Evolutionary conservation across 1,140 invertebrate genomes (phyloP), one percentile per base, ranked within the genome.

Genomic region (Drosophila sulfurigaster): DNA sequence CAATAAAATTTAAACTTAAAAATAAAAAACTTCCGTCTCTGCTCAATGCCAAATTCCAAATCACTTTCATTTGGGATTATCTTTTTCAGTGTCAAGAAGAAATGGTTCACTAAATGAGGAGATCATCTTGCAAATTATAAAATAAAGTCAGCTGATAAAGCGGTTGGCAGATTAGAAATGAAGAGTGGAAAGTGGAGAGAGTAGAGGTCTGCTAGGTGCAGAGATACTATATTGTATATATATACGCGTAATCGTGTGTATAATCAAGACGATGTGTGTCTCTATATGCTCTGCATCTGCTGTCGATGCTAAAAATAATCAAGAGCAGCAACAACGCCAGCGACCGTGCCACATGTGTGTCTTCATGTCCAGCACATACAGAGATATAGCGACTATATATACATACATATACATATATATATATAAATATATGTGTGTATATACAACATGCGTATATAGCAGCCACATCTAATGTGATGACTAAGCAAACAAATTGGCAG

Each of bases 401-500:
- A 51, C n/a, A 45, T 16, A 11, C 45, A 43, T 58, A 58, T 43
- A n/a, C 8, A 75, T 63, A 74, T 59, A 78, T 46, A 59, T 38
- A 46, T 60, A 77, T 41, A 25, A 4, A 75, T 63, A 69, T 54
- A 78, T 46, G 56, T 38, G 41, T 64, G 73, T 41, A 72, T 64
- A 38, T 38, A 38, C 8, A 10, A 32, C 32, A 8, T 32, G 54
- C 52, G 76, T 62, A 46, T 63, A 77, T 49, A 51, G 41, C 5
- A 7, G 30, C 10, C 1, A 45, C 38, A 59, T 68, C 58, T 78
- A 69, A 60, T 46, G n/a, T 15, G 57, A 85, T 88, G 82, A 88
- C 75, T 86, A 82, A 88, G 71, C 82, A 79, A 86, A 87, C 78
- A 81, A 86, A 86, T 85, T 85, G 78, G 82, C 81, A 80, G 78